Conservation (phyloP, 2,888 invertebrate genomes). For the Ptycholaimellus sp. region DNA sequence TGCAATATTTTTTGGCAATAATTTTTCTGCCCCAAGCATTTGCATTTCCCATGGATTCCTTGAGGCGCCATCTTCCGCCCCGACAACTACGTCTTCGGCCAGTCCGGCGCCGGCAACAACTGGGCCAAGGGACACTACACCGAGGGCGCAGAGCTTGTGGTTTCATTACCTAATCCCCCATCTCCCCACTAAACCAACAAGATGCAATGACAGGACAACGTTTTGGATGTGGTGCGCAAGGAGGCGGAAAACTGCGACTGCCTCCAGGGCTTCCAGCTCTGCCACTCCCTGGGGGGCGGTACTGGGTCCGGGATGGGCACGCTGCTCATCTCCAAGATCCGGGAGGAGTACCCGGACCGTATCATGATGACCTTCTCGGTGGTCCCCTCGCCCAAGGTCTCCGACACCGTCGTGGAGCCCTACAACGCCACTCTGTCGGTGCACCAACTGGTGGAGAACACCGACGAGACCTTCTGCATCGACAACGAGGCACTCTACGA, state of each 20-base stretch:
- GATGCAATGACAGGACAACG: too few species aligned
- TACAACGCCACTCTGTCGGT: conserved; percentile 34
- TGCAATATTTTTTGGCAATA: too few species aligned
- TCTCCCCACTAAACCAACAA: too few species aligned
- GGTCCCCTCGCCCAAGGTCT: conserved; percentile 50
- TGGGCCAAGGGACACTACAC: conserved; percentile 61
- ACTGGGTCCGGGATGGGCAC: conserved; percentile 70
- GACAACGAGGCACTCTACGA: conserved; percentile 35
- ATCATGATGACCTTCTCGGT: conserved; percentile 92
- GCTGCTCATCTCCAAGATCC: conserved; percentile 68
- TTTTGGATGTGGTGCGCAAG: conserved; percentile 43
- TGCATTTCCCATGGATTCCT: too few species aligned
- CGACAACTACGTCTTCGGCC: conserved; percentile 70
- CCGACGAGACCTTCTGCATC: conserved; percentile 30
- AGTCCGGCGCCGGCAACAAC: conserved; percentile 21
- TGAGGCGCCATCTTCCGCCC: conserved; percentile 78
- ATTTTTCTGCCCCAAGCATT: too few species aligned
- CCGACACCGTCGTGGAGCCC: conserved; percentile 14
- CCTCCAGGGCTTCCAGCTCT: conserved; percentile 55
- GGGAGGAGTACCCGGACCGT: conserved; percentile 86
- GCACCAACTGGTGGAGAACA: conserved; percentile 29
- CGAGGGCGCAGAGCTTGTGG: conserved; percentile 45
- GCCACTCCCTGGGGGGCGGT: conserved; percentile 56
- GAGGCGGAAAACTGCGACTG: conserved; percentile 63
- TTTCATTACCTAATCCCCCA: too few species aligned